Percentiles rank a stretch among this genome's conserved stretches.
phyloP scores from a whole-genome alignment of 2,888 invertebrate genomes.

The Rhopalosiphum nymphaeae region DNA sequence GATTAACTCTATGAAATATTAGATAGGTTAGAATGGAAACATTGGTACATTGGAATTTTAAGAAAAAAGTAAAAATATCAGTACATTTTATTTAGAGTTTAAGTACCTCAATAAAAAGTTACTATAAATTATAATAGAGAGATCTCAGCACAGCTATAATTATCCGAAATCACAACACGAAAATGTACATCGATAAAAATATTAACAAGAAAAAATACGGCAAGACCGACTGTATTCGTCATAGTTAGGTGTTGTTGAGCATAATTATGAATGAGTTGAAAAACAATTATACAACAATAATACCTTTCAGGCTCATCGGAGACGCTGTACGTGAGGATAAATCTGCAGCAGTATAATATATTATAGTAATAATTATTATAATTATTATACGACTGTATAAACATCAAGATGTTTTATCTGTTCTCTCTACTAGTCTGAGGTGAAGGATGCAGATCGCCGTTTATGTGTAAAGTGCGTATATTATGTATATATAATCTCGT shows the following conservation, averaged over 20 bases:
- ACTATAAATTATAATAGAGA: too few relatives aligned
- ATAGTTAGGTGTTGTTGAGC: background rate
- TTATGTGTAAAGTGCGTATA: background rate
- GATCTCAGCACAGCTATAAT: too few relatives aligned
- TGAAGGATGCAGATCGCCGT: constrained; percentile 47
- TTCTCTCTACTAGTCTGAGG: background rate
- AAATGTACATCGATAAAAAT: background rate
- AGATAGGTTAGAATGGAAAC: background rate
- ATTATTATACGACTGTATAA: background rate
- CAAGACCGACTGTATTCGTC: background rate
- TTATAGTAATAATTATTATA: background rate
- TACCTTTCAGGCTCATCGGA: background rate
- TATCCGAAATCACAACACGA: background rate
- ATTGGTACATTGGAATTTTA: background rate
- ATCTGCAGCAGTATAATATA: background rate
- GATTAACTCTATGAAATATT: background rate
- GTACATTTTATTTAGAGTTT: too few relatives aligned
- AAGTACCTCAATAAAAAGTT: too few relatives aligned
- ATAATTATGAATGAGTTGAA: background rate
- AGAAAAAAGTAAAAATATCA: too few relatives aligned
- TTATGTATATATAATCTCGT: background rate
- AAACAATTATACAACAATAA: background rate
- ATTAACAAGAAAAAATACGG: background rate
- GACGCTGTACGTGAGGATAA: constrained; percentile 24
- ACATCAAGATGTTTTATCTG: constrained; percentile 34